Base-by-base conservation (phyloP, 1,140 invertebrate genomes). In the Camponotus vicinus region DNA sequence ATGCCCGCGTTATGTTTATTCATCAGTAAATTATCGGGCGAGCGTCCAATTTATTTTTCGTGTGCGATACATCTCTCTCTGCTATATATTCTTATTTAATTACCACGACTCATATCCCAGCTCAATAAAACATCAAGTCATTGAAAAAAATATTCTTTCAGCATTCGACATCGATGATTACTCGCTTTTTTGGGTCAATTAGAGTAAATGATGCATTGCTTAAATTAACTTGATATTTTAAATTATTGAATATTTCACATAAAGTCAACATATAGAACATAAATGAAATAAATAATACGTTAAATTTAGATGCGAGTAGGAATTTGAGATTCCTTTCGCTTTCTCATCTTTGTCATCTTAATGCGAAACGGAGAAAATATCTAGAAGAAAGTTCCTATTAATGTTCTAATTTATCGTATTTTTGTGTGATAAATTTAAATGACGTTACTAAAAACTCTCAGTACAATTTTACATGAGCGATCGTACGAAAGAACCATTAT, bases 21-120 rank as follows among this genome's bases (percentile, higher is more conserved):
- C 79, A 83, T 83, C 79, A 83, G 67, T 73, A 83, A 83, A 83
- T 83, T 83, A 83, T 83, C 79, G 79, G 79, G 79, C 79, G 66
- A 82, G 67, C 79, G 52, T 83, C 79, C 79, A 83, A 83, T 83
- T 83, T 83, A 83, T 83, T 83, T 83, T 83, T 83, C 79, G 79
- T 83, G 79, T 70, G 69, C 49, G 49, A 83, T 42, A 57, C 34
- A 49, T 18, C 69, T 83, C 55, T 15, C 79, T 75, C 69, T 61
- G 69, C 55, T 75, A 45, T 82, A 52, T 83, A 83, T 83, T 55
- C 79, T 83, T 82, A 82, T 82, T 82, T 83, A 83, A 73, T 73
- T 49, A 49, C 21, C 64, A 18, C 55, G 55, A 69, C 69, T 55
- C 45, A 27, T 61, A 61, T 63, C 55, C 21, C 79, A 27, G 69